These are phyloP conservation scores for Globodera rostochiensis DNA, from an alignment of 1,140 invertebrate species.

Conservation along the genomic window DNA sequence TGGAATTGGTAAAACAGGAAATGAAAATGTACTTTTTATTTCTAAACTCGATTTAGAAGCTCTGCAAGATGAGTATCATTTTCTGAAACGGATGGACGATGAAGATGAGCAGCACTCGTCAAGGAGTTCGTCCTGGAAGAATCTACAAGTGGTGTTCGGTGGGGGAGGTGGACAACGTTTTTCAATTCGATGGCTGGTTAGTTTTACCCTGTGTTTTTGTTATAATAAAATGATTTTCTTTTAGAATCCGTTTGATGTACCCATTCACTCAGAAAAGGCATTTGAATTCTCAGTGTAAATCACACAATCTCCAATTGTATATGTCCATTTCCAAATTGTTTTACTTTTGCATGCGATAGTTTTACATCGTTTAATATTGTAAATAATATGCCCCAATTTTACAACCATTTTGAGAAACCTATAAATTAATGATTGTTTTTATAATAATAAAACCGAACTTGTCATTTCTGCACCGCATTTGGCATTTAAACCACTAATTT, in stretches of 20 bases:
- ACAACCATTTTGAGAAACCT: background rate
- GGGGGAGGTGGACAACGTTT: conserved; percentile 37
- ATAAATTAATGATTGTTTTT: background rate
- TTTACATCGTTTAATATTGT: too few relatives aligned
- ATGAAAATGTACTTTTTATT: conserved; percentile 25
- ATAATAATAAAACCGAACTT: background rate
- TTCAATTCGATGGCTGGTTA: conserved; percentile 42
- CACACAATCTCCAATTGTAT: conserved; percentile 16
- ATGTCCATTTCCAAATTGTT: background rate
- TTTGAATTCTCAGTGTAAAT: conserved; percentile 64
- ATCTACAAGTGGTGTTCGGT: conserved; percentile 68
- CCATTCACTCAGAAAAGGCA: conserved; percentile 56
- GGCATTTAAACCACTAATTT: background rate
- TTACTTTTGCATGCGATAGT: background rate
- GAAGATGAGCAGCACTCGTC: background rate
- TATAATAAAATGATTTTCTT: background rate
- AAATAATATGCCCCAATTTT: background rate
- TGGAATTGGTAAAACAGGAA: conserved; percentile 66
- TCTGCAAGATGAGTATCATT: background rate
- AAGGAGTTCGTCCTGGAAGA: conserved; percentile 60
- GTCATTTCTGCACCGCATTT: background rate
- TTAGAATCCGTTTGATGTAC: conserved; percentile 65
- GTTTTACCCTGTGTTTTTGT: conserved; percentile 66
- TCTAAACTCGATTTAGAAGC: background rate
- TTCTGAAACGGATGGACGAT: conserved; percentile 6